Base-by-base conservation (phyloP, 2,113 vertebrate species). In the Ptilonorhynchus violaceus region DNA sequence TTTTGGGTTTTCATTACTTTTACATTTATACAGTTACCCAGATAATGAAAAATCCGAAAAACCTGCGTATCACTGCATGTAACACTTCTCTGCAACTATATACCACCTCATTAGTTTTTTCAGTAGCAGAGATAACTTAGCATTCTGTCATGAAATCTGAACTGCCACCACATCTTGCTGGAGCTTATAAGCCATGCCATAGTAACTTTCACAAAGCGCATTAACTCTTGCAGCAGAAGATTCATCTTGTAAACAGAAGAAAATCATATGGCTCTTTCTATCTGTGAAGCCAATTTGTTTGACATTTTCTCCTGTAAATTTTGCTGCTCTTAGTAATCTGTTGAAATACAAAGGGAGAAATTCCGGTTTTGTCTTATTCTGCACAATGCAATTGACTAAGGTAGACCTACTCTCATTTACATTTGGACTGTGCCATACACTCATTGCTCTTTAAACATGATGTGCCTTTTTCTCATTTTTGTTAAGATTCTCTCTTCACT, bases 21-120 rank as follows among this genome's bases (percentile, higher is more conserved):
- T 76, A 62, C 10, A 1, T 73, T 41, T 73, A 41, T 76, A 78
- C 41, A 59, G 72, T 92, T 90, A 68, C 52, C 64, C 28, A 52
- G 80, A 81, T 90, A 90, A 93, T 74, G 77, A 91, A 77, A 91
- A 92, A 62, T 46, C 53, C 4, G 0, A 58, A 81, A 95, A 95
- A 50, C 81, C 68, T 96, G 77, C 56, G 22, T 67, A 92, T 91
- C 68, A 30, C 42, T 72, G 20, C 53, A 59, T 73, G 68, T 93
- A 90, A 88, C 72, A 64, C 62, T 1, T 0, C 37, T 81, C 44
- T 92, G 80, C 79, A 93, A 53, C 85, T 92, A 87, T 96, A 93
- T 90, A 87, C 81, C 90, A 96, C 94, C 89, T 94, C 92, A 93
- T 97, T 97, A 95, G 76, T 76, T 95, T 96, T 88, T 95, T 85